These are phyloP conservation scores for Vanessa atalanta DNA, from an alignment of 1,140 invertebrate species.

Conservation along the genomic window DNA sequence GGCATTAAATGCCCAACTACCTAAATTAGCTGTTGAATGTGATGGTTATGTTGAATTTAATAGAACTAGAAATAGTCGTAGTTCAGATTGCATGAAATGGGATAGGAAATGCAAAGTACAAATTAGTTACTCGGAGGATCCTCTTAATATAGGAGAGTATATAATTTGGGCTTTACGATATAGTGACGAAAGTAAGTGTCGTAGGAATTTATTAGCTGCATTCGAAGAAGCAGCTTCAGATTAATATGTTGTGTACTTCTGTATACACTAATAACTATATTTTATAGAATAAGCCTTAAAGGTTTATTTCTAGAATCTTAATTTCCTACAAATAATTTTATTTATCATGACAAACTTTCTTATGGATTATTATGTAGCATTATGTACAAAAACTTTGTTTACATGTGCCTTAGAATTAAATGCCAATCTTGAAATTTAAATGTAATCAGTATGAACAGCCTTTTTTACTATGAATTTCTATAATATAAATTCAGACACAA, in stretches of 20 bases:
- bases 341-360: background rate
- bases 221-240: constrained; percentile 73
- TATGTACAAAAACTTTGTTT: background rate
- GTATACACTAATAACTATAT: background rate
- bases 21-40: constrained; percentile 69
- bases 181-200: constrained; percentile 81
- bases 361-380: constrained; percentile 3
- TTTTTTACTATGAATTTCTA: background rate
- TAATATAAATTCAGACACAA: background rate
- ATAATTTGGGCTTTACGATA: constrained; percentile 82
- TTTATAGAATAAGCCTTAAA: background rate
- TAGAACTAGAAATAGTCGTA: constrained; percentile 75
- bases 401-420: background rate
- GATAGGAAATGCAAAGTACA: constrained; percentile 82
- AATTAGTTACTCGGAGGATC: constrained; percentile 79
- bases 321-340: background rate
- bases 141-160: constrained; percentile 78
- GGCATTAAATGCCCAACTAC: constrained; percentile 62
- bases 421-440: background rate
- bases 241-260: constrained; percentile 26
- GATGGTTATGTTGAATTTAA: constrained; percentile 81
- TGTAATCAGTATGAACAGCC: background rate
- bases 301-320: background rate
- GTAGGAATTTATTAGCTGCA: constrained; percentile 80
- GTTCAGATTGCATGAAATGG: constrained; percentile 79